A percentile compares a stretch with the other conserved stretches of the same genome.
Evolutionary conservation across 2,113 vertebrate species (phyloP).

Genomic region (Delphinapterus leucas): DNA sequence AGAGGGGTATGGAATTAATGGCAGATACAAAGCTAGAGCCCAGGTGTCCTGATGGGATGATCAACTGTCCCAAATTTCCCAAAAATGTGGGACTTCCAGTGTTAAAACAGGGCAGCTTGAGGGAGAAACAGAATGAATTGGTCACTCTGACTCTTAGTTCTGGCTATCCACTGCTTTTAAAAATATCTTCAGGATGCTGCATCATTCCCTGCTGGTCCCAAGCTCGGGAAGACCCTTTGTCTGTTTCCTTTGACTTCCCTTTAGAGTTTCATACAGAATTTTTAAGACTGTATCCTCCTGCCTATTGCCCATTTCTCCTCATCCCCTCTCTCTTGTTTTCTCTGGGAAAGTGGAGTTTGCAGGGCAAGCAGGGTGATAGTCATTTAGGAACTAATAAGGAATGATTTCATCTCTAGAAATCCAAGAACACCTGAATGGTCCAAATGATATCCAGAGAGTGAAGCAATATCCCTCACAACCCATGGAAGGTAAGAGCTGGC

Average conservation of each 20-base stretch:
- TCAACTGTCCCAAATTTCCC: not conserved
- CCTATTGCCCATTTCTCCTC: not conserved
- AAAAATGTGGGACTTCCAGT: not conserved
- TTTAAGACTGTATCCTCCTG: not conserved
- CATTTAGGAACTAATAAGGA: not conserved
- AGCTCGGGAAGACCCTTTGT: not conserved
- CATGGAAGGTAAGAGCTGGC: not conserved
- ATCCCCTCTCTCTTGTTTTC: not conserved
- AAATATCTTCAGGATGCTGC: not conserved
- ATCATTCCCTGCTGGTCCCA: not conserved
- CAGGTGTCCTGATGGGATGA: not conserved
- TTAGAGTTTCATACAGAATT: not conserved
- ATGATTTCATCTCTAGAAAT: not conserved
- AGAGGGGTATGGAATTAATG: not conserved
- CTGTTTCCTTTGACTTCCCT: not conserved
- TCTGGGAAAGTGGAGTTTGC: not conserved
- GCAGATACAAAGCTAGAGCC: not conserved
- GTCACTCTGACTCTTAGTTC: not conserved
- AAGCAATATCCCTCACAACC: not conserved
- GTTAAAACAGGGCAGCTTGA: not conserved
- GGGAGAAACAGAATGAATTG: not conserved
- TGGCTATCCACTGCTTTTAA: not conserved
- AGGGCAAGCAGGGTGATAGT: not conserved
- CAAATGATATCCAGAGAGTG: not conserved
- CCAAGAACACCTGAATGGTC: not conserved